These are phyloP conservation scores for Pteromalus puparum DNA, from an alignment of 1,140 invertebrate genomes.

Conservation along the genomic window DNA sequence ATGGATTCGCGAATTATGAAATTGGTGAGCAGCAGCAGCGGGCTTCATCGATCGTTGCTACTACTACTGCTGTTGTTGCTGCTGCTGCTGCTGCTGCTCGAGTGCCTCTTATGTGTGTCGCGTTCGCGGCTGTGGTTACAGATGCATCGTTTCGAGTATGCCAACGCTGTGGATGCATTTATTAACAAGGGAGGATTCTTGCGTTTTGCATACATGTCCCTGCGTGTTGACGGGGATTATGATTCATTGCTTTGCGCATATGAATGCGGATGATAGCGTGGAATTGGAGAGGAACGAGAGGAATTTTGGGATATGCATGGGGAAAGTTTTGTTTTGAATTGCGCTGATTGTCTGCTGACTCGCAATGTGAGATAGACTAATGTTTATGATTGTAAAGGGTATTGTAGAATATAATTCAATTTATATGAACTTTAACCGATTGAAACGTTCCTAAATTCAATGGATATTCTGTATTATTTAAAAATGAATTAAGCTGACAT, in stretches of 20 bases:
- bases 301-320: not conserved
- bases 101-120: slow-evolving; percentile 36
- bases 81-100: slow-evolving; percentile 48
- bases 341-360: not conserved
- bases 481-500: too few relatives aligned
- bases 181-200: slow-evolving; percentile 38
- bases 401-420: too few relatives aligned
- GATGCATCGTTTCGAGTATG: slow-evolving; percentile 39
- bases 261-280: not conserved
- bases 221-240: slow-evolving; percentile 17
- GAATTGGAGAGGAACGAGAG: not conserved
- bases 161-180: slow-evolving; percentile 25
- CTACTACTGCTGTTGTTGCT: slow-evolving; percentile 36
- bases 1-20: slow-evolving; percentile 71
- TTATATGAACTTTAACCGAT: too few relatives aligned
- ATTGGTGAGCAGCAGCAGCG: slow-evolving; percentile 57
- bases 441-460: too few relatives aligned
- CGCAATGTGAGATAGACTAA: too few relatives aligned
- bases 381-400: too few relatives aligned
- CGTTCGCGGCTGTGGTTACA: slow-evolving; percentile 31
- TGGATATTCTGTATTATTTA: too few relatives aligned
- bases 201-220: slow-evolving; percentile 1
- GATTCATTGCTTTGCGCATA: not conserved
- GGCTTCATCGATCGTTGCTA: slow-evolving; percentile 55
- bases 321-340: not conserved